Conservation (phyloP, 2,113 vertebrate species). For the Varanus komodoensis region DNA sequence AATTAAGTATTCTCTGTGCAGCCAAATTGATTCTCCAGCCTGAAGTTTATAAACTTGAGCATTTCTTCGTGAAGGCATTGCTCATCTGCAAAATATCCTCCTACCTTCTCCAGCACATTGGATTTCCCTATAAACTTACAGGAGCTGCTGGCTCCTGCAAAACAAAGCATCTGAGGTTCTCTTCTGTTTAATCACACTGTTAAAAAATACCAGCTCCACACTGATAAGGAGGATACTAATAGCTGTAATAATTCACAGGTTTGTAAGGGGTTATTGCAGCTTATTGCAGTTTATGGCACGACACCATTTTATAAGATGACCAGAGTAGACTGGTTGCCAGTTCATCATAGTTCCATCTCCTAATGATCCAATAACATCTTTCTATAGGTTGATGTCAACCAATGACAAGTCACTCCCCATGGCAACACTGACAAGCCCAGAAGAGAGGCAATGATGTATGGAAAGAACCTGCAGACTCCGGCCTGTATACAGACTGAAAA, state of each 20-base stretch:
- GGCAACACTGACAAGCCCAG: not conserved
- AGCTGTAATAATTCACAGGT: conserved; percentile 29
- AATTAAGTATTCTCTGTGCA: conserved; percentile 68
- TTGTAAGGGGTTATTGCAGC: not conserved
- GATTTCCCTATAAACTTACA: conserved; percentile 55
- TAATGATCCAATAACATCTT: not conserved
- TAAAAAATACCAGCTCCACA: conserved; percentile 31
- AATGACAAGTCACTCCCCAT: not conserved
- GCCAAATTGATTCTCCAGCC: conserved; percentile 70
- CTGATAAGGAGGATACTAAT: conserved; percentile 43
- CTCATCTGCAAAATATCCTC: conserved; percentile 54
- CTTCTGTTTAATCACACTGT: conserved; percentile 59
- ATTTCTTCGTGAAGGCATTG: conserved; percentile 56
- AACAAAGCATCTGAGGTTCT: conserved; percentile 52
- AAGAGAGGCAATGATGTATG: not conserved
- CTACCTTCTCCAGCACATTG: conserved; percentile 35
- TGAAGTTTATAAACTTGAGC: conserved; percentile 69
- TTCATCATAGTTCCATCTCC: not conserved
- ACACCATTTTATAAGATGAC: not conserved
- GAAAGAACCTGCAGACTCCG: not conserved
- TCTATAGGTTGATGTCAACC: not conserved
- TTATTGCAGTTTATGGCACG: not conserved
- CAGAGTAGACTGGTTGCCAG: not conserved
- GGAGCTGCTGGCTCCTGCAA: conserved; percentile 42
- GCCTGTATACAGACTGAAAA: too few relatives aligned